Base-by-base conservation (phyloP, 2,113 vertebrate genomes). In the Megalops atlanticus region DNA sequence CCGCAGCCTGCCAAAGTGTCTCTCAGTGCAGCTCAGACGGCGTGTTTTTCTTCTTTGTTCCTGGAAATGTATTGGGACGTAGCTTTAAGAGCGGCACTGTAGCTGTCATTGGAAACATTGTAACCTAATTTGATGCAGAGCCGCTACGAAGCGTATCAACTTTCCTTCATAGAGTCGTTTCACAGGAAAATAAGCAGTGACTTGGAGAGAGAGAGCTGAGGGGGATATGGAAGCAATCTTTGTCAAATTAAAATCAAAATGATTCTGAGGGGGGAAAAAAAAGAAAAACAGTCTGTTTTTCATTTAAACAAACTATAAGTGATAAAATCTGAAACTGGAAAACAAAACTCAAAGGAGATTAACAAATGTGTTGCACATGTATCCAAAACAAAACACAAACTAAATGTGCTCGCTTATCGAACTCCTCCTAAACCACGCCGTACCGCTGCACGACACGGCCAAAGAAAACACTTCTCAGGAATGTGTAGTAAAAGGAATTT, bases 301-400 rank as follows among this genome's bases (percentile, higher is more conserved):
- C 35, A 39, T 49, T 72, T 4, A 31, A 54, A 38, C 18, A 5
- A 35, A 33, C 35, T 39, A 64, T 64, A 73, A 80, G 18, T 47
- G 78, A 79, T 72, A 79, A 38, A 36, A 79, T 72, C 78, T 80
- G 70, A 80, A 74, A 18, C 41, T 38, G 27, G 12, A 43, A 24
- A 70, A 70, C 68, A 68, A 47, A 70, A 80, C 35, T 49, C 41
- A 47, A 41, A 47, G 78, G 33, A 79, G 78, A 47, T 79, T 78
- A 79, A 45, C 64, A 36, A 72, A 79, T 72, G 68, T 31, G 31
- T 47, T 70, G 68, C 78, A 79, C 64, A 72, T 79, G 78, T 71
- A 58, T 31, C 41, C 18, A 33, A n/a, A 49, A 36, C 41, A 16
- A 4, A 14, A 68, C 54, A 64, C 38, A 33, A 72, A 79, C 40